phyloP scores from a whole-genome alignment of 1,140 invertebrate species.

The Eueides isabella region DNA sequence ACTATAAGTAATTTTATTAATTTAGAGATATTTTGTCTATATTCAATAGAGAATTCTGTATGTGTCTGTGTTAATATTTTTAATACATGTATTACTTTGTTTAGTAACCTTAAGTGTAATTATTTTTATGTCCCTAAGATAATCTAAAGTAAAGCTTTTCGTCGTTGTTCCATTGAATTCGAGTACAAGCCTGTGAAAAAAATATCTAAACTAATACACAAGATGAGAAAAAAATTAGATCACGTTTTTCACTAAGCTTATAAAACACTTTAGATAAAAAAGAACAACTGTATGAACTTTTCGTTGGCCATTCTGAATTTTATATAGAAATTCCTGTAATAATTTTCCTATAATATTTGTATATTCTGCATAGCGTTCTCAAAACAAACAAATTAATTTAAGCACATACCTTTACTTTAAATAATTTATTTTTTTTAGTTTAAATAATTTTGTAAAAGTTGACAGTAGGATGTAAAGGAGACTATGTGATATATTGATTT shows the following conservation, averaged over 20 bases:
- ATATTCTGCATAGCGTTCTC: neutral
- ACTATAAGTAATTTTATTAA: too few species aligned
- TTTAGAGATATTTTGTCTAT: too few species aligned
- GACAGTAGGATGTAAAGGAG: neutral
- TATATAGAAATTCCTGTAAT: neutral
- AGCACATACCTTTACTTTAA: neutral
- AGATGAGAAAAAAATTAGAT: neutral
- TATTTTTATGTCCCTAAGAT: too few species aligned
- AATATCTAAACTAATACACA: too few species aligned
- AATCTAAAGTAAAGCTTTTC: too few species aligned
- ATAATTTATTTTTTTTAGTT: neutral
- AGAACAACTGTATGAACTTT: neutral
- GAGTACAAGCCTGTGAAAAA: too few species aligned
- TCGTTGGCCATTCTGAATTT: neutral
- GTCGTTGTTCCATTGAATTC: too few species aligned
- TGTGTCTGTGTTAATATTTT: too few species aligned
- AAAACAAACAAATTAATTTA: neutral
- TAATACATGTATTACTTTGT: too few species aligned
- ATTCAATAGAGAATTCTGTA: too few species aligned
- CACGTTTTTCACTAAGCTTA: neutral
- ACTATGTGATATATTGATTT: neutral
- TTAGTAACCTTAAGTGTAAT: too few species aligned
- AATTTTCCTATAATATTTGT: neutral
- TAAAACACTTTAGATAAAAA: neutral
- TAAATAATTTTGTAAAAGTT: constrained; percentile 6